Conservation (phyloP, 2,888 invertebrate genomes). For the Phengaris arion region DNA sequence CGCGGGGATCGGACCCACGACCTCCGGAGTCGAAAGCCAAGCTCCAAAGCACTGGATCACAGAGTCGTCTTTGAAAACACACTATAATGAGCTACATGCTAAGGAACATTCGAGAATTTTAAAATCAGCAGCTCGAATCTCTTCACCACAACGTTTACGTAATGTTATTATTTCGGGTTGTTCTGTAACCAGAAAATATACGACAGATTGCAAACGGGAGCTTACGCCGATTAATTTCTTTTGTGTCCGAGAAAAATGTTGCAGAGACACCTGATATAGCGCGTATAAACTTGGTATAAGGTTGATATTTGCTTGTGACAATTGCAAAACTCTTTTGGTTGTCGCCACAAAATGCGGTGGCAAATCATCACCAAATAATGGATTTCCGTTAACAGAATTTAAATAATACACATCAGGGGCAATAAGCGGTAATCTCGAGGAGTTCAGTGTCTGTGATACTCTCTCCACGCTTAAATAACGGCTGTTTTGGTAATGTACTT, state of each 20-base stretch:
- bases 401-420: slow-evolving; percentile 10
- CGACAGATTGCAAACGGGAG: slow-evolving; percentile 54
- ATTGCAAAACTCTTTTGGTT: background rate
- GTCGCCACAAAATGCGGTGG: slow-evolving; percentile 8
- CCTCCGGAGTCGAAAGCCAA: too few relatives aligned
- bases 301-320: background rate
- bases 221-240: slow-evolving; percentile 44
- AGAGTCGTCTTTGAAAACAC: too few relatives aligned
- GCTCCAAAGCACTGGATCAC: too few relatives aligned
- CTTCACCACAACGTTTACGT: background rate
- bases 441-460: background rate
- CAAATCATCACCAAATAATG: slow-evolving; percentile 25
- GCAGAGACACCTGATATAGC: background rate
- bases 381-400: slow-evolving; percentile 27
- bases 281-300: background rate
- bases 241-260: slow-evolving; percentile 16
- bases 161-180: slow-evolving; percentile 2
- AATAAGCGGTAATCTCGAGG: slow-evolving; percentile 14
- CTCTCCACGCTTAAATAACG: background rate
- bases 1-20: too few relatives aligned
- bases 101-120: background rate
- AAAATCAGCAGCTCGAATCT: background rate
- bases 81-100: too few relatives aligned
- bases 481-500: background rate
- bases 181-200: slow-evolving; percentile 12